Percentiles rank a stretch among this genome's conserved stretches.
Evolutionary conservation across 2,113 vertebrate genomes (phyloP).

Genomic region (Sciurus niger): DNA sequence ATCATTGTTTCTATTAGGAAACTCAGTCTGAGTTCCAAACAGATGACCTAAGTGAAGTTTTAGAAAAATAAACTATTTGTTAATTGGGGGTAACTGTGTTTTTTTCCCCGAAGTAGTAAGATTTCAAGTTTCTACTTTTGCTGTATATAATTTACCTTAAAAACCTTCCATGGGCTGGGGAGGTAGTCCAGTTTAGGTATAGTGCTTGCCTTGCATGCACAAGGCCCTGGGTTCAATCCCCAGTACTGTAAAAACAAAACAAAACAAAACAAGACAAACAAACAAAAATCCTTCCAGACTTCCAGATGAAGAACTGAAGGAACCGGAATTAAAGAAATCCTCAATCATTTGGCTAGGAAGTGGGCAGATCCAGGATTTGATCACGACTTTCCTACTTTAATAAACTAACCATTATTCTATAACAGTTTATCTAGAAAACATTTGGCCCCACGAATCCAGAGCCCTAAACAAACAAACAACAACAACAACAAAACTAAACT

Average conservation of each 20-base stretch:
- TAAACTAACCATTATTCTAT: background rate
- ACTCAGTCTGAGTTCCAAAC: background rate
- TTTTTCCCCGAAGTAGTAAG: background rate
- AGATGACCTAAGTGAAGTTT: slow-evolving; percentile 35
- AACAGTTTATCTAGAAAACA: background rate
- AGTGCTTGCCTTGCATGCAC: too few relatives aligned
- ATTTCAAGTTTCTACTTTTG: slow-evolving; percentile 21
- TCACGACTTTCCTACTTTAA: background rate
- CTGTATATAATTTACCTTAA: background rate
- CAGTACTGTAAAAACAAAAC: too few relatives aligned
- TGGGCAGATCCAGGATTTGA: background rate
- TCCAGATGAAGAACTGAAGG: background rate
- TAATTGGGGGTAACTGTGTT: background rate
- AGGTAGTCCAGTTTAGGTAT: too few relatives aligned
- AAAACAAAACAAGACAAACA: too few relatives aligned
- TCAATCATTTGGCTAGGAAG: background rate
- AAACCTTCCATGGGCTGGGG: background rate
- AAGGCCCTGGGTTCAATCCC: too few relatives aligned
- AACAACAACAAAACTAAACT: background rate
- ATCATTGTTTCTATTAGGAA: background rate
- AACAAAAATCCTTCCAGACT: background rate
- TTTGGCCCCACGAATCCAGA: background rate
- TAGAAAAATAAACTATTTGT: background rate
- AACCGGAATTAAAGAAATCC: background rate
- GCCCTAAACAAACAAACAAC: background rate